Conservation (phyloP, 2,113 vertebrate genomes). For the Microcebus jonahi region DNA sequence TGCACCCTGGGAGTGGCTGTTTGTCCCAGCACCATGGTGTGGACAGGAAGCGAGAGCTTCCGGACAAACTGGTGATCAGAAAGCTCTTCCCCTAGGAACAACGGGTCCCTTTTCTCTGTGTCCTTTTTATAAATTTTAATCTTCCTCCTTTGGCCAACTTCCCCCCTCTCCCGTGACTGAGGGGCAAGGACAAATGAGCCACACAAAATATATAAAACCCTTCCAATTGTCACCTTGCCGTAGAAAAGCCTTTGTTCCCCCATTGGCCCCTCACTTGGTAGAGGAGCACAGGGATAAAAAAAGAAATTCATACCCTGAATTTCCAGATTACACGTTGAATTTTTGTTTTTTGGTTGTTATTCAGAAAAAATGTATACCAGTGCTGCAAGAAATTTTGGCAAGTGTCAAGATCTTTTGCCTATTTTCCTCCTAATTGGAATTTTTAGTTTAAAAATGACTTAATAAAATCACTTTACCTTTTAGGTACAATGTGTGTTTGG, state of each 20-base stretch:
- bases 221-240: not conserved
- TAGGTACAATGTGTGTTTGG: not conserved
- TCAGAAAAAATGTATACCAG: not conserved
- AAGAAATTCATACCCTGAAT: not conserved
- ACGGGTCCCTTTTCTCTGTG: conserved; percentile 37
- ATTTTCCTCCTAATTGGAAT: not conserved
- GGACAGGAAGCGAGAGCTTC: conserved; percentile 70
- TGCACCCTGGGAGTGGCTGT: conserved; percentile 18
- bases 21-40: conserved; percentile 8
- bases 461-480: not conserved
- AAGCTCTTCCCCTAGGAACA: conserved; percentile 61
- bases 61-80: conserved; percentile 40
- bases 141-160: conserved; percentile 73
- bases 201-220: not conserved
- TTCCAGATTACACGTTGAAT: not conserved
- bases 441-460: not conserved
- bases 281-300: not conserved
- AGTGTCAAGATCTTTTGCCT: not conserved
- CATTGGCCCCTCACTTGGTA: accelerated
- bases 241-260: accelerated
- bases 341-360: not conserved
- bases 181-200: conserved; percentile 14
- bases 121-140: conserved; percentile 70
- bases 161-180: conserved; percentile 50
- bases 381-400: not conserved